phyloP scores from a whole-genome alignment of 2,113 vertebrate species.

The Halichoerus grypus region DNA sequence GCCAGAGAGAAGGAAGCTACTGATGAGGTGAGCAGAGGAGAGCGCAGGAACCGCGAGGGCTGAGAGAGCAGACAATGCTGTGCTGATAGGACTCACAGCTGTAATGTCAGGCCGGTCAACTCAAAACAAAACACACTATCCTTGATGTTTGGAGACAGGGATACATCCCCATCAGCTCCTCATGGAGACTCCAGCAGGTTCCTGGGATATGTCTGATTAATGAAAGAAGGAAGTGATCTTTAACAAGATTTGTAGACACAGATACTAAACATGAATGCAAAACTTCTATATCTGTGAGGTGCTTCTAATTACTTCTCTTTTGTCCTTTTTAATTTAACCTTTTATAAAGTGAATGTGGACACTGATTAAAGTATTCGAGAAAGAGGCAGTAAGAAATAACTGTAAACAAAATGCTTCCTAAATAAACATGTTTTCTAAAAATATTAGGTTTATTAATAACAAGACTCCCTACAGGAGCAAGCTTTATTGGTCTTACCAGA shows the following conservation, averaged over 20 bases:
- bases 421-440: slow-evolving; percentile 22
- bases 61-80: background rate
- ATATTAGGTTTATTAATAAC: slow-evolving; percentile 27
- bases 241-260: slow-evolving; percentile 3
- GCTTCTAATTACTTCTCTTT: background rate
- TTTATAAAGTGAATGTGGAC: background rate
- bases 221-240: background rate
- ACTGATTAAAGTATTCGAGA: background rate
- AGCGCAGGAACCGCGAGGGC: background rate
- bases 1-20: background rate
- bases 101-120: background rate
- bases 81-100: background rate
- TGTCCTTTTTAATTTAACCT: background rate
- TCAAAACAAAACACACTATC: slow-evolving; percentile 12
- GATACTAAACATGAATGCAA: background rate
- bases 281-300: background rate
- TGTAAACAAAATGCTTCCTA: background rate
- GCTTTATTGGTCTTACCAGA: background rate
- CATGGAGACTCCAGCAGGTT: background rate
- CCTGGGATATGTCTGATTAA: background rate
- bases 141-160: background rate
- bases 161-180: background rate
- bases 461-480: background rate
- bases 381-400: background rate
- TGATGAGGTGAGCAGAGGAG: background rate